Percentiles rank a stretch among this genome's conserved stretches.
Conservation (phyloP, 2,113 vertebrate species). For the Chloroceryle aenea region DNA sequence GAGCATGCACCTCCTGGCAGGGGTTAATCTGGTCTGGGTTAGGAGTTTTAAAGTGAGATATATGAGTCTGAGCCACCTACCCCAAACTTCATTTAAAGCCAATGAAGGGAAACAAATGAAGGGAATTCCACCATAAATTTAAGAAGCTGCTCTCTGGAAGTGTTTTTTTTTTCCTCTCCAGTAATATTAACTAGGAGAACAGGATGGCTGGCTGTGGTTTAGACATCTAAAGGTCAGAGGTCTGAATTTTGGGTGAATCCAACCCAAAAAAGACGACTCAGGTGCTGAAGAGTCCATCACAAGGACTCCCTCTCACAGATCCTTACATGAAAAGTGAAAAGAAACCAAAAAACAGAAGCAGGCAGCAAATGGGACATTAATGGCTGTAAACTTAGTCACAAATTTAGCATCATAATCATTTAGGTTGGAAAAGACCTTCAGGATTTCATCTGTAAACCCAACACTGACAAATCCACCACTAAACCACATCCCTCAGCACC, state of each 20-base stretch:
- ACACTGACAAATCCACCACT: no score
- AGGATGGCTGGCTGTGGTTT: not conserved
- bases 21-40: not conserved
- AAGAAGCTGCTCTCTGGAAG: not conserved
- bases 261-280: not conserved
- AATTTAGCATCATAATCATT: not conserved
- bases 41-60: not conserved
- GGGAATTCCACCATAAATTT: not conserved
- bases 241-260: not conserved
- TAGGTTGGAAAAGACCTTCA: not conserved
- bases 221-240: not conserved
- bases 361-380: not conserved
- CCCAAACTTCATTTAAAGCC: not conserved
- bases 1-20: not conserved
- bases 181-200: not conserved
- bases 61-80: not conserved
- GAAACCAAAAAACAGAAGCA: not conserved
- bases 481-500: no score
- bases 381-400: not conserved
- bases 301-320: not conserved
- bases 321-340: not conserved
- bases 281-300: not conserved
- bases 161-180: not conserved
- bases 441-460: no score
- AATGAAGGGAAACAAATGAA: not conserved